phyloP scores from a whole-genome alignment of 2,797 vertebrate species.

The Leuciscus waleckii region DNA sequence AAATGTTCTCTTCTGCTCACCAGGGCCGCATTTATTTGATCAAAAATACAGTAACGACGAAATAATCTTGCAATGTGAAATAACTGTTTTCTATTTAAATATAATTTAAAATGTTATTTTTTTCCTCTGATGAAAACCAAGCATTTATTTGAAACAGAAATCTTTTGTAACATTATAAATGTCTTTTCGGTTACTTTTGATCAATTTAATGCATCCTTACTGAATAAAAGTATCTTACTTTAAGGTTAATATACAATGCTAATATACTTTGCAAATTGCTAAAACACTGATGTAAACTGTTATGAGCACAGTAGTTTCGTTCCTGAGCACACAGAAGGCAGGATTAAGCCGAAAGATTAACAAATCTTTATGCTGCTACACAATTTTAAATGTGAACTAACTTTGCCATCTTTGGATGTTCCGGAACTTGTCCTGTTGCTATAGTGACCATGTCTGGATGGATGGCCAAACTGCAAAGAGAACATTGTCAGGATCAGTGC shows the following conservation, averaged over 20 bases:
- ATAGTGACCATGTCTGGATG: slow-evolving; percentile 95
- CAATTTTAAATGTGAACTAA: slow-evolving; percentile 63
- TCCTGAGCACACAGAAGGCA: not conserved
- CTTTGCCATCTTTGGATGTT: slow-evolving; percentile 92
- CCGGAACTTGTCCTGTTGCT: slow-evolving; percentile 91
- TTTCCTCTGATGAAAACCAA: not conserved
- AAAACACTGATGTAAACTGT: not conserved
- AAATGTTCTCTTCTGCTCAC: not conserved
- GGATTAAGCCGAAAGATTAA: not conserved
- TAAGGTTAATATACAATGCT: not conserved
- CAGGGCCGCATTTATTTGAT: not conserved
- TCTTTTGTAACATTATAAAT: not conserved
- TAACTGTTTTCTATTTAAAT: not conserved
- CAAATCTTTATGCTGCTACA: slow-evolving; percentile 3
- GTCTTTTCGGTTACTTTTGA: not conserved
- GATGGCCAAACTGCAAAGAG: slow-evolving; percentile 82
- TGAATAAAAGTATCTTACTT: too few relatives aligned
- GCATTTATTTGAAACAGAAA: not conserved
- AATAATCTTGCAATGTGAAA: not conserved
- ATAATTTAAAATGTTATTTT: not conserved
- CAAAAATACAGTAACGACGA: not conserved
- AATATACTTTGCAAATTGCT: not conserved
- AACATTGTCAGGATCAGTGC: slow-evolving; percentile 39
- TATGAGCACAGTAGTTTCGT: not conserved
- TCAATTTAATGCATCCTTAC: not conserved